phyloP scores from a whole-genome alignment of 2,888 invertebrate species.

The Incurvaria masculella region DNA sequence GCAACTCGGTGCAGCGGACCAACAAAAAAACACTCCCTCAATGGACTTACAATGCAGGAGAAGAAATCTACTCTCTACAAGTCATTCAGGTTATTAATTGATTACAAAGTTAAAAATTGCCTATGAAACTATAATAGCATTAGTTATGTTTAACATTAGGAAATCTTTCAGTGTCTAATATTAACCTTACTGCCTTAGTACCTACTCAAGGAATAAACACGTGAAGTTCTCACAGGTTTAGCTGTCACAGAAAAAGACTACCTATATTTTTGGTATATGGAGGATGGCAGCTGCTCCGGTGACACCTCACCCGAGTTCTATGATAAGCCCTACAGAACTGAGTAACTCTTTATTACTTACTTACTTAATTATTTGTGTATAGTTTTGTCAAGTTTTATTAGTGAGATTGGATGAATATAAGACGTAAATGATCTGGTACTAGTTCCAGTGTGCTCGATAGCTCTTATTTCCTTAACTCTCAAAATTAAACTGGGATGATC shows the following conservation, averaged over 20 bases:
- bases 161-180: too few relatives aligned
- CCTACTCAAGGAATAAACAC: too few relatives aligned
- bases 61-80: constrained; percentile 64
- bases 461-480: background rate
- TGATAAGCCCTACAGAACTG: too few relatives aligned
- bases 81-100: constrained; percentile 46
- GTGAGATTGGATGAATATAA: background rate
- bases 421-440: too few relatives aligned
- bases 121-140: background rate
- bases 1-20: constrained; percentile 56
- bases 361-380: background rate
- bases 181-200: too few relatives aligned
- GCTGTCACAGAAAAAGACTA: too few relatives aligned
- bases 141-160: too few relatives aligned
- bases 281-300: too few relatives aligned
- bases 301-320: too few relatives aligned
- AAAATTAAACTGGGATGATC: background rate
- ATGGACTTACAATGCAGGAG: constrained; percentile 82
- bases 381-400: too few relatives aligned
- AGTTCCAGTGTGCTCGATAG: background rate
- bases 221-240: too few relatives aligned
- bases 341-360: background rate
- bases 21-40: constrained; percentile 66
- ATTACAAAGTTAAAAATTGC: background rate
- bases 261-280: too few relatives aligned